Percentiles rank a stretch among this genome's conserved stretches.
These are phyloP conservation scores for Euplagia quadripunctaria DNA, from an alignment of 2,888 invertebrate species.

Conservation along the genomic window DNA sequence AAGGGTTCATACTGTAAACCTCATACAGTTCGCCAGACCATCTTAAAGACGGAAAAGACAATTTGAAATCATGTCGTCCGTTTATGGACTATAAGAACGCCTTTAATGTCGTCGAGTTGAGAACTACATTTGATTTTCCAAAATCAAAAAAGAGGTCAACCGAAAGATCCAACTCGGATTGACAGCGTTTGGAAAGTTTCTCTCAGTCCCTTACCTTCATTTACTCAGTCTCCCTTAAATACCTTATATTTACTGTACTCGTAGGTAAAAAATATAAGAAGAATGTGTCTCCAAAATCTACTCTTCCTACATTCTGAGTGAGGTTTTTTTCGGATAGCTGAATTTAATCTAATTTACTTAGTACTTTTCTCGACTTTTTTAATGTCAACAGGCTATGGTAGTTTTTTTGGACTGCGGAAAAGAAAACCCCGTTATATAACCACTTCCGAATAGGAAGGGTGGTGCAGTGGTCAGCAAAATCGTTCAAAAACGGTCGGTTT, in stretches of 20 bases:
- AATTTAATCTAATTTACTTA: not conserved
- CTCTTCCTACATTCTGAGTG: not conserved
- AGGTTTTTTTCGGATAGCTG: too few species aligned
- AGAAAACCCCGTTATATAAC: not conserved
- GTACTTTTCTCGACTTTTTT: not conserved
- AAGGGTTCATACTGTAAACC: too few species aligned
- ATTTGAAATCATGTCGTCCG: too few species aligned
- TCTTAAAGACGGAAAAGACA: too few species aligned
- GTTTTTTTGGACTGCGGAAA: not conserved
- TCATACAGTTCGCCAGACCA: too few species aligned
- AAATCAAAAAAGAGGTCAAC: too few species aligned
- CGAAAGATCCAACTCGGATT: too few species aligned
- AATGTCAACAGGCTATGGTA: not conserved
- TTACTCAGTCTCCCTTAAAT: not conserved
- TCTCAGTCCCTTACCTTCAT: too few species aligned
- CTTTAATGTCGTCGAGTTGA: too few species aligned
- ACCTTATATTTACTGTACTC: not conserved
- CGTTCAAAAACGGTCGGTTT: not conserved
- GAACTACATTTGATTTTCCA: too few species aligned
- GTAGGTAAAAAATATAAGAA: not conserved
- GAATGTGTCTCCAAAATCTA: not conserved
- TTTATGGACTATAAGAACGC: too few species aligned
- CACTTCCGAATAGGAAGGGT: not conserved
- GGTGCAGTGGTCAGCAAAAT: not conserved
- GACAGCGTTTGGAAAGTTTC: too few species aligned